Conservation (phyloP, 1,140 invertebrate species). For the Ephestia elutella region DNA sequence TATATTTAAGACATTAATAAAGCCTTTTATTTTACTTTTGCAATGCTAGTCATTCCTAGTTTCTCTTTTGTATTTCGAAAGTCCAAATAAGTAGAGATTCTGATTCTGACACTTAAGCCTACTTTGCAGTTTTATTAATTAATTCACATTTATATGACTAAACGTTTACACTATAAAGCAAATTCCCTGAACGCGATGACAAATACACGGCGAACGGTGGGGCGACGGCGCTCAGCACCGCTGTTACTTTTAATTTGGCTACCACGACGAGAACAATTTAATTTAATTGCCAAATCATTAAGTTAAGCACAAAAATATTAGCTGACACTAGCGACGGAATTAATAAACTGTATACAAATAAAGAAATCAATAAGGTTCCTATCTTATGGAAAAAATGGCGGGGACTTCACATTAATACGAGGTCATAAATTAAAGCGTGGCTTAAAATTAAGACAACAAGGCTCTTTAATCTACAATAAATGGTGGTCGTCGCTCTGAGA, state of each 20-base stretch:
- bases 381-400: conserved; percentile 60
- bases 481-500: conserved; percentile 64
- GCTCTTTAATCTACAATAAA: conserved; percentile 74
- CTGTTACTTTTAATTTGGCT: conserved; percentile 69
- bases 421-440: conserved; percentile 68
- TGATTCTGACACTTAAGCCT: neutral
- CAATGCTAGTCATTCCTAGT: neutral
- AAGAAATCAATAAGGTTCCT: conserved; percentile 64
- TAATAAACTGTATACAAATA: conserved; percentile 59
- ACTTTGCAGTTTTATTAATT: neutral
- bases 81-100: no score
- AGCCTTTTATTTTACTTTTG: no score
- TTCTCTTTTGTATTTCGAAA: no score
- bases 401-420: conserved; percentile 63
- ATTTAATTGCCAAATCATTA: conserved; percentile 74
- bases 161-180: conserved; percentile 16
- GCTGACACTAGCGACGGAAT: conserved; percentile 56
- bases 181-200: conserved; percentile 32
- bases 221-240: conserved; percentile 39
- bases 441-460: conserved; percentile 74
- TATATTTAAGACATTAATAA: no score
- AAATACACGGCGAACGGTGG: conserved; percentile 36
- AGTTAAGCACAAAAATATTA: conserved; percentile 71
- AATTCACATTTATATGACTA: neutral
- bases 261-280: conserved; percentile 69